Base-by-base conservation (phyloP, 2,797 vertebrate genomes). In the Pristis pectinata region DNA sequence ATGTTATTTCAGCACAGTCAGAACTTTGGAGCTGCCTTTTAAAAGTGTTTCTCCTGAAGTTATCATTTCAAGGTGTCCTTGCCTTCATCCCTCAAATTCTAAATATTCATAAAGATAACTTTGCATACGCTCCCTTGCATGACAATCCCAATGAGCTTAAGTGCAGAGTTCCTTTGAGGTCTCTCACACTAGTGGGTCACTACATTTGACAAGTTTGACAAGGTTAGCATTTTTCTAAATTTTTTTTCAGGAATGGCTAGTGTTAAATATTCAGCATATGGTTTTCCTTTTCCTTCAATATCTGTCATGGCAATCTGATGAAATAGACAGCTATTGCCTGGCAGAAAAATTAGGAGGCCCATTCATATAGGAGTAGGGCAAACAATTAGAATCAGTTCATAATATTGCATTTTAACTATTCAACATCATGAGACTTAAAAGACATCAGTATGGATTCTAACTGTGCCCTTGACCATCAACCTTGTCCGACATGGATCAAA, bases 41-140 rank as follows among this genome's bases (percentile, higher is more conserved):
- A 94, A 94, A 67, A 76, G 93, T 53, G 49, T n/a, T 76, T 10
- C 70, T 94, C 92, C 24, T 94, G 70, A 94, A 94, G 67, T 64
- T 94, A 94, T 94, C 92, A 94, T 94, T 94, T 94, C 92, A 94
- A 94, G 92, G 92, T 94, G 70, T 76, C 92, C 92, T 94, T 94
- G 70, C 67, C 70, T 94, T 94, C 44, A 94, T 94, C 67, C 92
- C 92, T 94, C 44, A 76, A 76, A 74, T 74, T 76, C 92, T 94
- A 94, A 94, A 94, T 94, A 94, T 94, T 94, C 92, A 94, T 94
- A 94, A 94, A 94, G 92, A 76, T 44, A 94, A 74, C 70, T 94
- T 94, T 94, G 92, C 92, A 94, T 76, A 74, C 13, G 2, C 70
- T 94, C 44, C 70, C 49, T 74, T 76, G 70, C 70, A 76, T 74